phyloP scores from a whole-genome alignment of 1,140 invertebrate genomes.

The Mercenaria mercenaria region DNA sequence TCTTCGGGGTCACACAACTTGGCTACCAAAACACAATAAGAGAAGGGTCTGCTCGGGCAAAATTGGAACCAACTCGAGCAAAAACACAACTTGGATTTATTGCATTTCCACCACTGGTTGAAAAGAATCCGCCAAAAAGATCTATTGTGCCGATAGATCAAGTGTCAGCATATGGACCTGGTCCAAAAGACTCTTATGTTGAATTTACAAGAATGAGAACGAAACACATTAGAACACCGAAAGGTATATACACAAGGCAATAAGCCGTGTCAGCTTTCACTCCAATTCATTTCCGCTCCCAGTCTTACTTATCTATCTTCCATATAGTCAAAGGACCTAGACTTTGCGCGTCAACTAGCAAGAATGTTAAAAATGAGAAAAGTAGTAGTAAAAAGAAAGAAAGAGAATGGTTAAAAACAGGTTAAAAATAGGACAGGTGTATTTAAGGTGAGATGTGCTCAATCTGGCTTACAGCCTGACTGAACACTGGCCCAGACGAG shows the following conservation, averaged over 20 bases:
- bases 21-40: constrained; percentile 84
- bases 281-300: too few relatives aligned
- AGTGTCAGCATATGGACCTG: constrained; percentile 82
- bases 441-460: too few relatives aligned
- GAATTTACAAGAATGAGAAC: constrained; percentile 81
- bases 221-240: constrained; percentile 82
- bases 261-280: too few relatives aligned
- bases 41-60: constrained; percentile 76
- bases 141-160: constrained; percentile 82
- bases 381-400: too few relatives aligned
- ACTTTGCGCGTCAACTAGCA: too few relatives aligned
- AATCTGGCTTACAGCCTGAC: too few relatives aligned
- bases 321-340: too few relatives aligned
- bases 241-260: constrained; percentile 81
- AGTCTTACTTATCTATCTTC: too few relatives aligned
- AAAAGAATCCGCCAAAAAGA: constrained; percentile 72
- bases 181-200: constrained; percentile 80
- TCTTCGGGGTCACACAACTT: constrained; percentile 83
- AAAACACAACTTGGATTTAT: constrained; percentile 80
- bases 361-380: too few relatives aligned
- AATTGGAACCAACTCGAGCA: constrained; percentile 75
- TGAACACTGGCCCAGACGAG: too few relatives aligned
- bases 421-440: too few relatives aligned
- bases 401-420: too few relatives aligned
- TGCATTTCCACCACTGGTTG: constrained; percentile 79